phyloP scores from a whole-genome alignment of 2,797 vertebrate species.

The Artibeus lituratus region DNA sequence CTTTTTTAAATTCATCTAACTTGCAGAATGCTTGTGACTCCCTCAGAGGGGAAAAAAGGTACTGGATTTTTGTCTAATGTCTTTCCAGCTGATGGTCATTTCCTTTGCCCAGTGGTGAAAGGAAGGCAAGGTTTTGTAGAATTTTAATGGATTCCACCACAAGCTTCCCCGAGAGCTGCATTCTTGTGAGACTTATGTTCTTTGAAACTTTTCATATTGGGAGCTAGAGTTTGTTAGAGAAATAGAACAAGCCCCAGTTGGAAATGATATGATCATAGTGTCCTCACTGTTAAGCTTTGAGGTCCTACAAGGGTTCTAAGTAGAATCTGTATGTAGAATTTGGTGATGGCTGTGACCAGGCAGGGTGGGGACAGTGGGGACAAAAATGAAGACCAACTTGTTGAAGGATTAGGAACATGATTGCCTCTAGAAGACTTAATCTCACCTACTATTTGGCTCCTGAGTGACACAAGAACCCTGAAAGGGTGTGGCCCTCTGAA shows the following conservation, averaged over 20 bases:
- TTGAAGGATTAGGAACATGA: neutral
- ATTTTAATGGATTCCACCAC: neutral
- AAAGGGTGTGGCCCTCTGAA: neutral
- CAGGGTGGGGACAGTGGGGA: neutral
- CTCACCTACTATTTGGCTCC: neutral
- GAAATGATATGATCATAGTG: neutral
- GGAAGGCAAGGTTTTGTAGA: neutral
- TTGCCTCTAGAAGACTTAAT: neutral
- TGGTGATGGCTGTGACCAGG: neutral
- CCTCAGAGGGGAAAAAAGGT: neutral
- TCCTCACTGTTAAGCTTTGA: neutral
- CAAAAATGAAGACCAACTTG: neutral
- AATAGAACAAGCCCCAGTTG: neutral
- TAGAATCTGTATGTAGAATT: neutral
- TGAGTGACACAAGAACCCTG: neutral
- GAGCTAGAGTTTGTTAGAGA: neutral
- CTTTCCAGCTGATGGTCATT: neutral
- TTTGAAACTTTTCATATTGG: neutral
- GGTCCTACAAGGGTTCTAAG: neutral
- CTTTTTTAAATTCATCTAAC: constrained; percentile 1
- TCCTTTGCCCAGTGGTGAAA: neutral
- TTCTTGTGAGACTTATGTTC: neutral
- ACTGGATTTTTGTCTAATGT: neutral
- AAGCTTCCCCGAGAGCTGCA: neutral
- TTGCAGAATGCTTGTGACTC: neutral